Percentiles rank a stretch among this genome's conserved stretches.
Conservation (phyloP, 2,888 invertebrate species). For the Eulithis testata region DNA sequence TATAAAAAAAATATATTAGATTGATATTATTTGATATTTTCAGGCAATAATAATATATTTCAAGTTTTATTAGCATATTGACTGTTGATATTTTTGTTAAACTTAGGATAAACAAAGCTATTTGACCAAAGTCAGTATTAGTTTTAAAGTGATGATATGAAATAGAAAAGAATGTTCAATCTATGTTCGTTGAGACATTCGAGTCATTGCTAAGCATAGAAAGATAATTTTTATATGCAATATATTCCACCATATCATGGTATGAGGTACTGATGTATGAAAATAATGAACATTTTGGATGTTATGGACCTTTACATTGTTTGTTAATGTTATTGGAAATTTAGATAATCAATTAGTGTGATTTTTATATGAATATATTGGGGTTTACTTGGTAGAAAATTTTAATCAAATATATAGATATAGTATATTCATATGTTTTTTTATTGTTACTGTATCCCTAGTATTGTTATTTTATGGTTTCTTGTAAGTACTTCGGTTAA, state of each 20-base stretch:
- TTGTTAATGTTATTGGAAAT: slow-evolving; percentile 82
- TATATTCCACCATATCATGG: slow-evolving; percentile 78
- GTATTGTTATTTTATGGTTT: slow-evolving; percentile 43
- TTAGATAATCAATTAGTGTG: slow-evolving; percentile 80
- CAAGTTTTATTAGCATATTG: slow-evolving; percentile 77
- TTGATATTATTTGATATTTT: slow-evolving; percentile 80
- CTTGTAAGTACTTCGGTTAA: slow-evolving; percentile 41
- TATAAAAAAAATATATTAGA: slow-evolving; percentile 53
- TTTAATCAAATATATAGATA: slow-evolving; percentile 81
- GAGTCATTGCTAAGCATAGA: slow-evolving; percentile 73
- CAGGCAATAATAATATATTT: slow-evolving; percentile 77
- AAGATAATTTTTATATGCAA: slow-evolving; percentile 64
- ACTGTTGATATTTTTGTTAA: slow-evolving; percentile 81
- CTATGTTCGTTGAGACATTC: slow-evolving; percentile 70
- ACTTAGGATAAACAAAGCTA: slow-evolving; percentile 83
- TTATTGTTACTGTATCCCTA: slow-evolving; percentile 45
- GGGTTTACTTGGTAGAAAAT: slow-evolving; percentile 84
- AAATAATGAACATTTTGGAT: slow-evolving; percentile 59
- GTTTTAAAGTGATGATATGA: slow-evolving; percentile 76
- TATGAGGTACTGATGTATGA: slow-evolving; percentile 70
- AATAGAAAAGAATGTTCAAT: slow-evolving; percentile 55
- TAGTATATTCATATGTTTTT: slow-evolving; percentile 58
- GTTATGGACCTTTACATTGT: slow-evolving; percentile 73
- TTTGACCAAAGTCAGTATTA: slow-evolving; percentile 85
- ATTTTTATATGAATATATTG: slow-evolving; percentile 85